Evolutionary conservation across 2,797 vertebrate species (phyloP).

Genomic region (Brachyalestes nurse): DNA sequence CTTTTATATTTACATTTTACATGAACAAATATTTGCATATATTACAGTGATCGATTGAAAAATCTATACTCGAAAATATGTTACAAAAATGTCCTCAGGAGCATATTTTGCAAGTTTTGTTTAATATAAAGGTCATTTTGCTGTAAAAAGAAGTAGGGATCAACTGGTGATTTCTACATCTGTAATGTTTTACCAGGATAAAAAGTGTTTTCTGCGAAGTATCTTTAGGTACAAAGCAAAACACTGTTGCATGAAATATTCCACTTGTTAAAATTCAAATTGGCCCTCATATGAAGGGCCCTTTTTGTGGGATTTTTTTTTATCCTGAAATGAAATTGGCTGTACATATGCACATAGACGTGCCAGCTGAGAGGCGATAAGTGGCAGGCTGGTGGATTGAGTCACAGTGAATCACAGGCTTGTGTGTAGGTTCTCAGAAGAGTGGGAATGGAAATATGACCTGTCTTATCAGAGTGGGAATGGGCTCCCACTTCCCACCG

Average conservation of each 20-base stretch:
- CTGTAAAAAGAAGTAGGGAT: neutral
- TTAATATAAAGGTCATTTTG: too few species aligned
- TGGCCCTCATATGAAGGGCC: neutral
- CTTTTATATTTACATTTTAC: too few species aligned
- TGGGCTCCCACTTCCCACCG: slow-evolving; percentile 7
- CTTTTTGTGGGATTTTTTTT: slow-evolving; percentile 14
- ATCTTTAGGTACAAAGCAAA: neutral
- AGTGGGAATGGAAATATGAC: slow-evolving; percentile 45
- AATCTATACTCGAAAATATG: too few species aligned
- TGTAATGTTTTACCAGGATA: too few species aligned
- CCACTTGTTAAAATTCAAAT: too few species aligned
- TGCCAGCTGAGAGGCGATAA: slow-evolving; percentile 33
- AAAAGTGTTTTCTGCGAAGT: neutral
- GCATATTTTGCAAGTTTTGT: too few species aligned
- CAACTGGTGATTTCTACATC: too few species aligned
- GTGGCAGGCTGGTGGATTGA: slow-evolving; percentile 46
- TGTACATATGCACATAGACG: slow-evolving; percentile 31
- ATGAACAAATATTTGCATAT: too few species aligned
- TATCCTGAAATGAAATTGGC: slow-evolving; percentile 30
- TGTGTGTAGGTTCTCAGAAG: slow-evolving; percentile 46
- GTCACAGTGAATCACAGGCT: slow-evolving; percentile 49
- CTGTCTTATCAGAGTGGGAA: slow-evolving; percentile 37
- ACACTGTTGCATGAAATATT: neutral
- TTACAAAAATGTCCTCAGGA: too few species aligned
- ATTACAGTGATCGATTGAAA: too few species aligned